Base-by-base conservation (phyloP, 1,140 invertebrate species). In the Diprion similis region DNA sequence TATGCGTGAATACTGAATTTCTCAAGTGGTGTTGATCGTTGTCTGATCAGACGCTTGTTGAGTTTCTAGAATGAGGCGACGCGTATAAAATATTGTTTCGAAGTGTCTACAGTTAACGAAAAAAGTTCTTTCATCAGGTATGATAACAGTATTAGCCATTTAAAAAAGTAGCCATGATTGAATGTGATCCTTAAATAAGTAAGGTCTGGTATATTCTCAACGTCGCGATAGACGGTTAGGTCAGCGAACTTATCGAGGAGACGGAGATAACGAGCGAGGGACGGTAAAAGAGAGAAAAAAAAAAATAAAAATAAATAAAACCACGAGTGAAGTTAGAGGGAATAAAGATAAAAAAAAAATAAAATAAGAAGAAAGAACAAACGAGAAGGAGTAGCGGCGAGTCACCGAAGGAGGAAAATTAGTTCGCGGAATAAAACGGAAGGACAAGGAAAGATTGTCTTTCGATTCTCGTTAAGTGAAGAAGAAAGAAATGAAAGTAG, bases 401-500 rank as follows among this genome's bases (percentile, higher is more conserved):
- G n/a, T 59, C 51, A 17, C 51, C 51, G 51, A 17, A 59, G 6
- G n/a, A 59, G n/a, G 51, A 59, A 59, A 17, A 59, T 59, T 59
- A 37, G 51, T 17, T 59, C 11, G 51, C 11, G 9, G n/a, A 59
- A 6, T 59, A 59, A 59, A 59, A 9, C 51, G n/a, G 51, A 59
- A 17, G 51, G 51, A 9, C 51, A 59, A 59, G 51, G 9, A 59
- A 59, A 59, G 51, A 59, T 59, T 59, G 51, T 59, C 51, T 59
- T 59, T 59, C 51, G n/a, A 59, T 59, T 59, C 51, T 59, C 51
- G 51, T 59, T 59, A 59, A 59, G 51, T 59, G n/a, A 13, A 59
- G n/a, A 13, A 59, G 51, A 59, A 59, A 59, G 7, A 59, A 59
- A 59, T 59, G 51, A 17, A 59, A 59, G 11, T 17, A 37, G 51